Conservation (phyloP, 2,113 vertebrate species). For the Alligator mississippiensis region DNA sequence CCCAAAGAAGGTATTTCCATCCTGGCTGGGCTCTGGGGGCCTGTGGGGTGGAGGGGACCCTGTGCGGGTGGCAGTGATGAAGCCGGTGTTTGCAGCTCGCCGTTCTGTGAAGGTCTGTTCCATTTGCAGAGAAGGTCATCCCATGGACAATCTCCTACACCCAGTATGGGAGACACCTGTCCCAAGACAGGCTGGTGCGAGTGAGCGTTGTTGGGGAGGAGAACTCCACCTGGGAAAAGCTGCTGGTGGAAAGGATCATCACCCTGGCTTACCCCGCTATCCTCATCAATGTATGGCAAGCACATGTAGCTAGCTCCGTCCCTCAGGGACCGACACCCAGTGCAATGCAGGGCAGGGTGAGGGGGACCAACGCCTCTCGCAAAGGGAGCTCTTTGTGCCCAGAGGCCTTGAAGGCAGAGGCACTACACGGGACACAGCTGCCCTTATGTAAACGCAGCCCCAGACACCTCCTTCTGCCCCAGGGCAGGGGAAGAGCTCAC, state of each 20-base stretch:
- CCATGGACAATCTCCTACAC: conserved; percentile 76
- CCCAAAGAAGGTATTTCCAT: conserved; percentile 64
- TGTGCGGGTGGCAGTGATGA: neutral
- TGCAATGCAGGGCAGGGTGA: neutral
- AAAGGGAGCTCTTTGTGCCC: neutral
- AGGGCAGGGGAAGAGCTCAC: too few species aligned
- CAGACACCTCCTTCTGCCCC: too few species aligned
- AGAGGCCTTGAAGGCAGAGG: neutral
- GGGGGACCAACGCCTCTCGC: too few species aligned
- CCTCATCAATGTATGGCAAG: conserved; percentile 66
- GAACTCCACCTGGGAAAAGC: conserved; percentile 25
- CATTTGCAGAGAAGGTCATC: conserved; percentile 71
- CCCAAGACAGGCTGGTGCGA: conserved; percentile 73
- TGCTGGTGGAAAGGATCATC: conserved; percentile 73
- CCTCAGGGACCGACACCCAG: neutral
- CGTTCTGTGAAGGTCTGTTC: neutral
- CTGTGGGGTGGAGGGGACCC: too few species aligned
- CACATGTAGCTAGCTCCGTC: neutral
- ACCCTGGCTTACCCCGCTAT: conserved; percentile 73
- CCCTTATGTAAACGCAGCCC: too few species aligned
- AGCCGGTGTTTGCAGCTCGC: neutral
- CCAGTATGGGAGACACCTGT: conserved; percentile 73
- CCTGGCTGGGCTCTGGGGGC: neutral
- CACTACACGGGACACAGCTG: too few species aligned
- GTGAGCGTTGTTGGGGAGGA: conserved; percentile 76